Percentiles rank a stretch among this genome's conserved stretches.
Conservation (phyloP, 2,888 invertebrate species). For the Trileptium ribeirensis region DNA sequence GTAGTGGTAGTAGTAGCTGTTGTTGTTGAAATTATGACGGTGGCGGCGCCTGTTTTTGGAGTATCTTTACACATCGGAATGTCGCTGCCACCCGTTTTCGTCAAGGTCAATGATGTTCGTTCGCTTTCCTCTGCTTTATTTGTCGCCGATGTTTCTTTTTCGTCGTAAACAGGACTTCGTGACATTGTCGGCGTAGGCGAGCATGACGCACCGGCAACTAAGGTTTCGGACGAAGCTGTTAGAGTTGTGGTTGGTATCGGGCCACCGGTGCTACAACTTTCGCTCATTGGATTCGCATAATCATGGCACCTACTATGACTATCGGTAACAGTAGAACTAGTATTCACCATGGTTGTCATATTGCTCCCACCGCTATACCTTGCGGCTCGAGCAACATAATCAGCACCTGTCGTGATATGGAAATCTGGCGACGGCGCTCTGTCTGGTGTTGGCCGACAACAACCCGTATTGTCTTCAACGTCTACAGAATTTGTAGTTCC, state of each 20-base stretch:
- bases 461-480: too few species aligned
- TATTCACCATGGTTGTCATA: not conserved
- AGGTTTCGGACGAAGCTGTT: not conserved
- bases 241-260: not conserved
- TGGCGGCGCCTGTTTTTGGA: not conserved
- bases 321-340: not conserved
- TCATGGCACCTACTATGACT: not conserved
- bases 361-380: not conserved
- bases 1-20: not conserved
- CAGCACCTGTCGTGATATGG: not conserved
- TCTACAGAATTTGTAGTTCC: too few species aligned
- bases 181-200: not conserved
- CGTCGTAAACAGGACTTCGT: not conserved
- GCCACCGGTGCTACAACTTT: too few species aligned
- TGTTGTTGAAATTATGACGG: too few species aligned
- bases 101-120: not conserved
- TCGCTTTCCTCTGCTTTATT: not conserved
- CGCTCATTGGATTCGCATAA: not conserved
- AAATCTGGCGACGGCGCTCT: too few species aligned
- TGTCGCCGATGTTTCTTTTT: not conserved
- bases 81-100: not conserved
- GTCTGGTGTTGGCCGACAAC: too few species aligned
- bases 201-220: not conserved
- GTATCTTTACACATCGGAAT: not conserved
- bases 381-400: not conserved